Percentiles rank a stretch among this genome's conserved stretches.
phyloP scores from a whole-genome alignment of 2,888 invertebrate genomes.

The Odontomyia ornata region DNA sequence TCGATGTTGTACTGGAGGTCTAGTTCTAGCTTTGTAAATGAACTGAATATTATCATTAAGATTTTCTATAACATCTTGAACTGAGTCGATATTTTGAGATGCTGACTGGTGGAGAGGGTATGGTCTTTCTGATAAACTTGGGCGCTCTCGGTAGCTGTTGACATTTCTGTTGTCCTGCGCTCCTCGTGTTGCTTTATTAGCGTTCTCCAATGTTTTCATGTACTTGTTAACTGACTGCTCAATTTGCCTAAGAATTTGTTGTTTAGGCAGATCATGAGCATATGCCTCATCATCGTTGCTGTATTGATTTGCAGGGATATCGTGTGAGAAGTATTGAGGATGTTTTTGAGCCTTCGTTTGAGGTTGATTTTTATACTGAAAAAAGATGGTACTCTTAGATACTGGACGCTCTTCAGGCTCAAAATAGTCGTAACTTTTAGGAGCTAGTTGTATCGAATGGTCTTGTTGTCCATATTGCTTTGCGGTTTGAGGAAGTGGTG shows the following conservation, averaged over 20 bases:
- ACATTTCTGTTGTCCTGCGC: constrained; percentile 55
- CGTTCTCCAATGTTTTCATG: constrained; percentile 62
- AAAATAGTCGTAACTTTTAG: background rate
- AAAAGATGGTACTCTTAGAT: background rate
- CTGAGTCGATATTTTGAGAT: constrained; percentile 14
- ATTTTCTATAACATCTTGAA: constrained; percentile 55
- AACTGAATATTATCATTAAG: constrained; percentile 62
- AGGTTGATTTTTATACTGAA: background rate
- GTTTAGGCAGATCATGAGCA: constrained; percentile 55
- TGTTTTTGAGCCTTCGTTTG: background rate
- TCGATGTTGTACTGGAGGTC: constrained; percentile 55
- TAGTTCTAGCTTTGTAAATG: constrained; percentile 61
- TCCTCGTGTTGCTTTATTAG: constrained; percentile 57
- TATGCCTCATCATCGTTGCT: background rate
- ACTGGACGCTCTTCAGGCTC: background rate
- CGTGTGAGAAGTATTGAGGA: background rate
- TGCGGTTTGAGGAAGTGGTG: too few relatives aligned
- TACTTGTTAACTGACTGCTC: constrained; percentile 64
- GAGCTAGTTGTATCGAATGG: background rate
- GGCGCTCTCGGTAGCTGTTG: constrained; percentile 51
- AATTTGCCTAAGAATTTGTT: constrained; percentile 62
- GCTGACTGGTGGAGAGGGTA: background rate
- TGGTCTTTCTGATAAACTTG: constrained; percentile 51
- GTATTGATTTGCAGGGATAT: background rate
- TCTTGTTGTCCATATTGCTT: too few relatives aligned